Base-by-base conservation (phyloP, 2,888 invertebrate genomes). In the Noctua comes region DNA sequence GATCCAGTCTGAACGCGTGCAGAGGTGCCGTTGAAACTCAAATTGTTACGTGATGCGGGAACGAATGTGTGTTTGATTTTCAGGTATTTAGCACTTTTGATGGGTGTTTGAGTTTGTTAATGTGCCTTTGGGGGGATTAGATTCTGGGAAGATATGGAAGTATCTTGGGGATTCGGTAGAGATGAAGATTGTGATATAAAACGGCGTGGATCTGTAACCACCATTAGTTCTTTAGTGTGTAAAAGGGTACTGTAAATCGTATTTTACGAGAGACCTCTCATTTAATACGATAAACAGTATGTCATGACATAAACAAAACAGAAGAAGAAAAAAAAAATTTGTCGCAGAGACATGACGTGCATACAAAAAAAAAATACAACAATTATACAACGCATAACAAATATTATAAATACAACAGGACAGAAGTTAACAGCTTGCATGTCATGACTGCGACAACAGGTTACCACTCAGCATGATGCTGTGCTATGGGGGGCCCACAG, bases 21-120 rank as follows among this genome's bases (percentile, higher is more conserved):
- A 82, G 84, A 89, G 89, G 86, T 88, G 75, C 81, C 82, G 87
- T 83, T 87, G 90, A 89, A 87, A 87, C 82, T 88, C 83, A 87
- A 91, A 92, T 91, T 90, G 91, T 90, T 92, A 91, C 92, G 91
- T 91, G 91, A 89, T 86, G 86, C 79, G 91, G 76, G 87, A 88
- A 85, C 73, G 77, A 79, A 88, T 91, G 82, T 88, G 80, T 88
- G 82, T 76, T 80, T 79, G 77, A 84, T 89, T 88, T 86, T 80
- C 51, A 64, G 76, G 84, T 79, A 76, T 80, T 87, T 75, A 80
- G 46, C 57, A 48, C 27, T 68, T 75, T 79, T 77, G 68, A 88
- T 82, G 66, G 68, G 36, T 83, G 66, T 80, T 75, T 75, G 77
- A 82, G 79, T 82, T 84, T 77, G 78, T 75, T 68, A 43, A 72